These are phyloP conservation scores for Siniperca obscura DNA, from an alignment of 2,797 vertebrate species.

Conservation along the genomic window DNA sequence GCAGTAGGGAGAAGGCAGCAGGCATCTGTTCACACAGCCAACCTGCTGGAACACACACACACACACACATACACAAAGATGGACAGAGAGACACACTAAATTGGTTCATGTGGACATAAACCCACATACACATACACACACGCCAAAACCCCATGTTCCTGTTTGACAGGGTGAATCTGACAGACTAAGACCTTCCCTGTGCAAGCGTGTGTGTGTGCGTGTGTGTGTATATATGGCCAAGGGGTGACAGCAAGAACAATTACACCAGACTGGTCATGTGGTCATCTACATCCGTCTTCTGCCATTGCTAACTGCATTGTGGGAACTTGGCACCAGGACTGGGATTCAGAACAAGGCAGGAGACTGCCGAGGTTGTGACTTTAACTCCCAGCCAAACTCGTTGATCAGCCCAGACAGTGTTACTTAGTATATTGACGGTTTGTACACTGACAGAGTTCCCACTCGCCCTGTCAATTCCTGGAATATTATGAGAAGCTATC, in stretches of 20 bases:
- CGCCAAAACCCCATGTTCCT: background rate
- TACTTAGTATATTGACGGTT: constrained; percentile 21
- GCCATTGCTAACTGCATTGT: constrained; percentile 28
- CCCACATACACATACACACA: background rate
- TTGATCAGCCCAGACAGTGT: constrained; percentile 15
- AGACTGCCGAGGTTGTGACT: constrained; percentile 2
- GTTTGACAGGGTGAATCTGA: constrained; percentile 50
- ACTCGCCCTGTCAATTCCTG: background rate
- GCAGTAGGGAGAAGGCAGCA: constrained; percentile 35
- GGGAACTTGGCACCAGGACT: constrained; percentile 30
- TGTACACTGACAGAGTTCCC: background rate
- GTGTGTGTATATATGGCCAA: background rate
- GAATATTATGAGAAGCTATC: background rate
- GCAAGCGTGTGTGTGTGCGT: background rate
- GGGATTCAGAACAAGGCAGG: constrained; percentile 1
- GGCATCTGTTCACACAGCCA: constrained; percentile 46
- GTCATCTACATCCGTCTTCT: constrained; percentile 12
- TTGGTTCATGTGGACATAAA: background rate
- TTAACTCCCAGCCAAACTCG: constrained; percentile 6
- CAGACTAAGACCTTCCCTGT: background rate
- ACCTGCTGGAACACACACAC: constrained; percentile 18
- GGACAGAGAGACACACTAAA: constrained; percentile 12
- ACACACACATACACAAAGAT: constrained; percentile 2
- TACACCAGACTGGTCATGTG: constrained; percentile 30
- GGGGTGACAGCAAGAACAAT: constrained; percentile 22